phyloP scores from a whole-genome alignment of 2,797 vertebrate genomes.

The Channallabes apus region DNA sequence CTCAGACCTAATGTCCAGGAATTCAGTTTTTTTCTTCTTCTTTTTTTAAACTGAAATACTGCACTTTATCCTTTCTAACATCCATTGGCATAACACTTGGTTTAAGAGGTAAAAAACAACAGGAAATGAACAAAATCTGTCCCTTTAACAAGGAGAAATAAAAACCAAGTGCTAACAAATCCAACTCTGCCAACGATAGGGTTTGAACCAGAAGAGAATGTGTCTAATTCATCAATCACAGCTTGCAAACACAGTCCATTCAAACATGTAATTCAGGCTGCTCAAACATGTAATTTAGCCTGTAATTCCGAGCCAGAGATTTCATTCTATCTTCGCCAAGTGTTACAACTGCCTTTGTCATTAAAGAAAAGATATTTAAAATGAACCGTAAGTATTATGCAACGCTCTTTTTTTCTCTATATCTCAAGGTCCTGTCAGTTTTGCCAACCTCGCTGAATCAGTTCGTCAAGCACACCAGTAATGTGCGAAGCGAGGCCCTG shows the following conservation, averaged over 20 bases:
- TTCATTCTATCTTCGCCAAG: conserved; percentile 43
- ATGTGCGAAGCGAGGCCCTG: conserved; percentile 22
- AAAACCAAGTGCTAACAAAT: neutral
- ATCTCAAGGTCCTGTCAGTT: conserved; percentile 26
- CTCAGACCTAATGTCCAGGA: neutral
- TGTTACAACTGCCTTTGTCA: conserved; percentile 39
- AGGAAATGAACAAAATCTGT: neutral
- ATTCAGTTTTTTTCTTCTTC: neutral
- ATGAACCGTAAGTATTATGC: conserved; percentile 16
- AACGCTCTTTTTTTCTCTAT: neutral
- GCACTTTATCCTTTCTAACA: neutral
- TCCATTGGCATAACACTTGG: neutral
- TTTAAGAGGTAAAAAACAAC: neutral
- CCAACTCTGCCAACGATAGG: conserved; percentile 59
- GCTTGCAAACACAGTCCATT: conserved; percentile 65
- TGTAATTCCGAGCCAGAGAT: conserved; percentile 52
- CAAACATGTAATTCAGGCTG: conserved; percentile 61
- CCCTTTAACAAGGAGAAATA: conserved; percentile 1
- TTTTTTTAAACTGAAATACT: neutral
- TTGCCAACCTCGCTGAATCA: conserved; percentile 35
- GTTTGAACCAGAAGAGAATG: conserved; percentile 65
- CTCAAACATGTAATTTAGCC: conserved; percentile 60
- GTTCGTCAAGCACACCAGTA: conserved; percentile 23
- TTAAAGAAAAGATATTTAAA: conserved; percentile 23
- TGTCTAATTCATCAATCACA: conserved; percentile 70